phyloP scores from a whole-genome alignment of 35 echinoderm and acorn worm genomes.

The Holothuria glaberrima region DNA sequence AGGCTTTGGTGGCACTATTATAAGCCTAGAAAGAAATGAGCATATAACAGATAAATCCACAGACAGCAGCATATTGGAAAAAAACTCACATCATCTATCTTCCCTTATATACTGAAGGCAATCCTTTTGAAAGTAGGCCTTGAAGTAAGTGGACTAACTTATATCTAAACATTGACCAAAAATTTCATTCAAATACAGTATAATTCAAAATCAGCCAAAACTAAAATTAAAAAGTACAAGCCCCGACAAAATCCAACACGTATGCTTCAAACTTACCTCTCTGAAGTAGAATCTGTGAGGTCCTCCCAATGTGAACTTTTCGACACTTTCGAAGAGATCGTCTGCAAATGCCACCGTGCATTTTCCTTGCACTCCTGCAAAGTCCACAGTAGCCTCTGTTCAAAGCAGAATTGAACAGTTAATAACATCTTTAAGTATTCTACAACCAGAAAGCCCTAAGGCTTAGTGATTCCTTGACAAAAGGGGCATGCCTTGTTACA shows the following conservation, averaged over 20 bases:
- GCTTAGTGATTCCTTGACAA: no score
- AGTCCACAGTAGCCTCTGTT: slow-evolving; percentile 85
- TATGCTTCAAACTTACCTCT: slow-evolving; percentile 62
- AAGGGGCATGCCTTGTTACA: no score
- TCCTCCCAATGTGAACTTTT: slow-evolving; percentile 71
- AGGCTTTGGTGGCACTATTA: slow-evolving; percentile 79
- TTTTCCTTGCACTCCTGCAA: slow-evolving; percentile 81
- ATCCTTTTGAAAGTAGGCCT: neutral
- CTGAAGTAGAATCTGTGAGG: slow-evolving; percentile 89
- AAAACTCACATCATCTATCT: no score
- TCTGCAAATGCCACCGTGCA: slow-evolving; percentile 89
- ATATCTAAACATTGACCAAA: no score
- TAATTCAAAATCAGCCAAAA: no score
- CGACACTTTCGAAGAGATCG: slow-evolving; percentile 72
- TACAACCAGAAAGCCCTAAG: no score
- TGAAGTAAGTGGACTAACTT: neutral
- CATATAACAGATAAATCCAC: neutral
- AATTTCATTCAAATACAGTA: no score
- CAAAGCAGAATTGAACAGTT: neutral
- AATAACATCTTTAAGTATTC: no score
- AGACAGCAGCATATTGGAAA: neutral
- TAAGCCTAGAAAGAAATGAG: slow-evolving; percentile 71
- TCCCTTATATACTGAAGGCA: neutral
- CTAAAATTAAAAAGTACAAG: no score
- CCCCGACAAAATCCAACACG: no score